Conservation (phyloP, 2,113 vertebrate genomes). For the Condylura cristata region DNA sequence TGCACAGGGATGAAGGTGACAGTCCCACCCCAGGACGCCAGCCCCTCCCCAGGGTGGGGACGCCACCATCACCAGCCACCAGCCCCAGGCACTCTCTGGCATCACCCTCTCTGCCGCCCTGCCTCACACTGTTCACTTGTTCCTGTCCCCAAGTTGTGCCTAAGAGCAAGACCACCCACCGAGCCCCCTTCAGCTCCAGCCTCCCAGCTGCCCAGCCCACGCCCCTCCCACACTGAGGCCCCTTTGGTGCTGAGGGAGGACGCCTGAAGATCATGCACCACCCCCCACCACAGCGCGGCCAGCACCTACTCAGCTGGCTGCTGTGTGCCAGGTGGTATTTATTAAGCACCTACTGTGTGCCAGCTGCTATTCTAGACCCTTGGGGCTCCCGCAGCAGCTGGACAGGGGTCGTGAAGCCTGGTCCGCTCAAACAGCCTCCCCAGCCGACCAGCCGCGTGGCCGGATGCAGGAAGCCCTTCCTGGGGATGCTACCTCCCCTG, state of each 20-base stretch:
- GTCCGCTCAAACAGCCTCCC: neutral
- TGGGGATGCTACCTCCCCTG: neutral
- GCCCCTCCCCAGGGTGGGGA: neutral
- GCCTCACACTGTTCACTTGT: neutral
- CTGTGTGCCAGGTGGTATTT: no score
- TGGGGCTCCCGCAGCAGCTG: neutral
- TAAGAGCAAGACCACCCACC: constrained; percentile 20
- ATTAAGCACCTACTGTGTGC: neutral
- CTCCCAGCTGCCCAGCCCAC: neutral
- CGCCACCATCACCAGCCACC: fast-evolving
- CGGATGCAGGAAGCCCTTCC: neutral
- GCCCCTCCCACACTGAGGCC: neutral
- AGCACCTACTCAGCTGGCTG: neutral
- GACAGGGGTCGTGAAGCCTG: neutral
- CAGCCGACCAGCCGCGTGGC: neutral
- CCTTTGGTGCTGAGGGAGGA: fast-evolving
- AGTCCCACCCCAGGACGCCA: neutral
- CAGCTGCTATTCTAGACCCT: neutral
- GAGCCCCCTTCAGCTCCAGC: neutral
- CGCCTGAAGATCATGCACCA: neutral
- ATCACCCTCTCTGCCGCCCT: neutral
- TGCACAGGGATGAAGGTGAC: fast-evolving
- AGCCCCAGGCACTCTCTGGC: neutral
- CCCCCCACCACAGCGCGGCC: neutral
- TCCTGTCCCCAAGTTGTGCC: neutral